phyloP scores from a whole-genome alignment of 2,888 invertebrate genomes.

The Sycophila texana region DNA sequence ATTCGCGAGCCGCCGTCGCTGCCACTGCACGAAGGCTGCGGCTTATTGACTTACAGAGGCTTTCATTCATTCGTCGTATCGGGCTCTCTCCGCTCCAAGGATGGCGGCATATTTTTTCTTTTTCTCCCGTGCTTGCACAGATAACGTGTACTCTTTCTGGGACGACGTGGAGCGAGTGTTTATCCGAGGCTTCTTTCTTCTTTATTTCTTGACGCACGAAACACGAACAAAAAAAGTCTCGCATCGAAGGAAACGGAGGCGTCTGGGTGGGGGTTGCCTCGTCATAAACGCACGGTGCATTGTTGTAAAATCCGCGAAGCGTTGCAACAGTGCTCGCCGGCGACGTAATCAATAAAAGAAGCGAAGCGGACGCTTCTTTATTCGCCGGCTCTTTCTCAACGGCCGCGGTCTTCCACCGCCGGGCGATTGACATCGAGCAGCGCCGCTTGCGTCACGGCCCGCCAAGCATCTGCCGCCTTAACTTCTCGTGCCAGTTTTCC shows the following conservation, averaged over 20 bases:
- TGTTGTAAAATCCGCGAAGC: constrained; percentile 11
- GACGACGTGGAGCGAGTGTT: background rate
- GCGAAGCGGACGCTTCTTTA: constrained; percentile 35
- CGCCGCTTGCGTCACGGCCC: constrained; percentile 61
- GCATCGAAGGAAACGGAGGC: background rate
- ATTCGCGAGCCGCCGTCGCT: constrained; percentile 2
- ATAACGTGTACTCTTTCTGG: background rate
- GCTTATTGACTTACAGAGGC: constrained; percentile 13
- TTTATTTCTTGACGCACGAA: no score
- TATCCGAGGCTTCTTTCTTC: background rate
- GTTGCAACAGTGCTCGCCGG: background rate
- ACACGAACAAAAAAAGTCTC: background rate
- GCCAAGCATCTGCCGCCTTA: constrained; percentile 53
- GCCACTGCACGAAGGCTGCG: background rate
- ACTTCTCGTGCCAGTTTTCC: no score
- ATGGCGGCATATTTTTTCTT: constrained; percentile 17
- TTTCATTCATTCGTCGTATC: constrained; percentile 36
- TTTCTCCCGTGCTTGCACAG: background rate
- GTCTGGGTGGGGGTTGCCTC: background rate
- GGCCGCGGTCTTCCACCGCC: constrained; percentile 45
- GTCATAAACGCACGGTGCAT: background rate
- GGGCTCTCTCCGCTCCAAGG: constrained; percentile 29
- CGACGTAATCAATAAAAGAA: constrained; percentile 48
- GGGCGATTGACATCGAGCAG: constrained; percentile 62
- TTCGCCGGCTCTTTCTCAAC: constrained; percentile 36